Evolutionary conservation across 2,888 invertebrate species (phyloP), one percentile per base, ranked within the genome.

Genomic region (Leptopilina syphax): DNA sequence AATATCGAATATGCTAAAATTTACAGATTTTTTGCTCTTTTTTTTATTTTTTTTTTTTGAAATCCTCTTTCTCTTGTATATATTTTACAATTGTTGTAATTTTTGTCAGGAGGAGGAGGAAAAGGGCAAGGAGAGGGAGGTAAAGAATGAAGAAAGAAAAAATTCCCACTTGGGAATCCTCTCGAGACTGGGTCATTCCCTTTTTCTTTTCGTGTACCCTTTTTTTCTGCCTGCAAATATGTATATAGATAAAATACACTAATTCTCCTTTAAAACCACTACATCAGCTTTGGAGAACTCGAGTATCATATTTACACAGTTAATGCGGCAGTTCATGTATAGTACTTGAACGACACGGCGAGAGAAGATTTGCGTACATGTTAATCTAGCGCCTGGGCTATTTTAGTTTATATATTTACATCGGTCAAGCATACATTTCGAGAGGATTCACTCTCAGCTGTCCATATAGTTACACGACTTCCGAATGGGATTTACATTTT

Each of bases 251-350:
- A 27, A 85, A 85, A 86, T 87, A 87, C 85, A 86, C 87, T 85
- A 86, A 88, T 88, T 87, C 88, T 86, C 86, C 83, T 85, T 80
- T 84, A 86, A 34, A 34, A 85, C 84, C 87, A 87, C 87, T 88
- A 73, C n/a, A 73, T 24, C 9, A 82, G 85, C 50, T 12, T 9
- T 12, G 12, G 10, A 47, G 79, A 80, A 81, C 84, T 79, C 84
- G 83, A 88, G 86, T 86, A 86, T 84, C 83, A 10, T 89, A 86
- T 90, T 90, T 90, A 86, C 87, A 88, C 87, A 90, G 90, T 88
- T 90, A 90, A 90, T 90, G 90, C 87, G 87, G 85, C 85, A 87
- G 86, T 87, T 87, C 83, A 84, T 76, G 76, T 84, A 50, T 50
- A 10, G 80, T 83, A 85, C 85, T 85, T 82, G 79, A 81, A 82